A percentile compares a stretch with the other conserved stretches of the same genome.
Evolutionary conservation across 2,113 vertebrate species (phyloP).

Genomic region (Oryzias melastigma): DNA sequence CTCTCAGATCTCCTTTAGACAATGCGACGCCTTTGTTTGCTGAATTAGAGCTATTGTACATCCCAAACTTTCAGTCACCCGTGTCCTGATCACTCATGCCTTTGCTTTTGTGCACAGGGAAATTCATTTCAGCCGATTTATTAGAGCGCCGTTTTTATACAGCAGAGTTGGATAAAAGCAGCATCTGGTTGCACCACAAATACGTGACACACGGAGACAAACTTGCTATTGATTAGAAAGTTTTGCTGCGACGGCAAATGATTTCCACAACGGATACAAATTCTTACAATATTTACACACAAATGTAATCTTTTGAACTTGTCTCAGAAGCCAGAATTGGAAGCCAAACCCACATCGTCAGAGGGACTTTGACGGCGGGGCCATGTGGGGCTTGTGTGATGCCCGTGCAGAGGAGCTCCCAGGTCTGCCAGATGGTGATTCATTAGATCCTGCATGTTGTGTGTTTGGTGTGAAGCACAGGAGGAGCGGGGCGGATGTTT

Average conservation of each 20-base stretch:
- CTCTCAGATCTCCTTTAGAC: conserved; percentile 54
- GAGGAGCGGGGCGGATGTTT: conserved; percentile 62
- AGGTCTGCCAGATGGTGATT: conserved; percentile 66
- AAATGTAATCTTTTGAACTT: background rate
- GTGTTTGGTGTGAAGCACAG: conserved; percentile 62
- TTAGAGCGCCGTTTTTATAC: conserved; percentile 41
- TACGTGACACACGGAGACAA: conserved; percentile 31
- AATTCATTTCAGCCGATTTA: conserved; percentile 62
- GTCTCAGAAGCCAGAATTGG: conserved; percentile 6
- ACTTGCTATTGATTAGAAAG: conserved; percentile 34
- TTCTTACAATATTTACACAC: conserved; percentile 9
- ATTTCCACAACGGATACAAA: background rate
- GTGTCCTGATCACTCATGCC: conserved; percentile 55
- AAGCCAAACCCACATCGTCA: conserved; percentile 12
- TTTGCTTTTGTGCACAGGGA: conserved; percentile 48
- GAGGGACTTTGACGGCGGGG: conserved; percentile 13
- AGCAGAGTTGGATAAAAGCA: conserved; percentile 35
- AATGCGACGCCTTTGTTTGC: conserved; percentile 53
- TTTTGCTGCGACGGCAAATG: conserved; percentile 8
- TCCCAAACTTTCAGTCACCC: conserved; percentile 52
- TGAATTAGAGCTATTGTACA: conserved; percentile 65
- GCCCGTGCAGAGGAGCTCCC: conserved; percentile 38
- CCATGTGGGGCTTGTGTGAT: conserved; percentile 39
- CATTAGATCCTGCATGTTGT: conserved; percentile 63
- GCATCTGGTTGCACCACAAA: conserved; percentile 33